Base-by-base conservation (phyloP, 2,888 invertebrate species). In the Sepioteuthis lessoniana region DNA sequence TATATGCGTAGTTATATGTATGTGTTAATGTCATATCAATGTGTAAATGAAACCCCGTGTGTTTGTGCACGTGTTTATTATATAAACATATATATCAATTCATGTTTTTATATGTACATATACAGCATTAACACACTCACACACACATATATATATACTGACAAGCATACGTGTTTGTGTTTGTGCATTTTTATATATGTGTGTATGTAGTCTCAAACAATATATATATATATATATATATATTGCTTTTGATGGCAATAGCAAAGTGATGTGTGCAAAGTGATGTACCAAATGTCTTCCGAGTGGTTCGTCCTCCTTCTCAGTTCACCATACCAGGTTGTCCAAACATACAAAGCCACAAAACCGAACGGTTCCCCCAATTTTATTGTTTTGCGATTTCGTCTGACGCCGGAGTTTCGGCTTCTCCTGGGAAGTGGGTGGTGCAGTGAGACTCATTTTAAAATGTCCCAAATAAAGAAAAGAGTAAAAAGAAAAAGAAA, bases 261-360 rank as follows among this genome's bases (percentile, higher is more conserved):
- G 13, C n/a, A 76, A 76, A n/a, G 55, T 21, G 21, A 55, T 16
- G 76, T 76, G 16, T 76, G 76, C 76, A 76, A 76, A 76, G n/a
- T 76, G 76, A n/a, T 76, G 76, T 76, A n/a, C n/a, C 76, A n/a
- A 76, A 76, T 76, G 76, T 76, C n/a, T 76, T 76, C 76, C 76
- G 76, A 76, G 76, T 76, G n/a, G 2, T 76, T 35, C n/a, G 76
- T 76, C n/a, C n/a, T n/a, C n/a, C n/a, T 76, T n/a, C 76, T 76
- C n/a, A 35, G n/a, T 76, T 76, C 76, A n/a, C 76, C 16, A n/a
- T 76, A n/a, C 76, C 76, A 76, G 76, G 76, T 76, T 76, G 76
- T 76, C 76, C 76, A 76, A 76, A 76, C 76, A 76, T 76, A 76
- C 76, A 76, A 76, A 76, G 76, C 76, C 76, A 76, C 76, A 76